Percentiles rank a stretch among this genome's conserved stretches.
phyloP scores from a whole-genome alignment of 2,797 vertebrate genomes.

The Lacerta agilis region DNA sequence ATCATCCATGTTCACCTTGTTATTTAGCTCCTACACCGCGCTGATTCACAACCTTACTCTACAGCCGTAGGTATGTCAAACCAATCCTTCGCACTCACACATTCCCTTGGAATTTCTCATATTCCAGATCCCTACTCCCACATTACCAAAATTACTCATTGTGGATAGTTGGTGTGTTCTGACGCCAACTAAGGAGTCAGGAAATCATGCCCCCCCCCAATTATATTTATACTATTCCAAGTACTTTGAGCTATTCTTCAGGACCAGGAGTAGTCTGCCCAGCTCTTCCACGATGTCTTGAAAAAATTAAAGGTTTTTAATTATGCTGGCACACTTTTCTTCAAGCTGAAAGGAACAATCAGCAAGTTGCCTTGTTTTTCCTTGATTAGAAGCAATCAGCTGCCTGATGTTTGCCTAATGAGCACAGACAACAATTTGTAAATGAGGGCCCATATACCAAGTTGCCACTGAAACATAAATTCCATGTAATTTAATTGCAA shows the following conservation, averaged over 20 bases:
- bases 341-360: conserved; percentile 50
- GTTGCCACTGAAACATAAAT: conserved; percentile 10
- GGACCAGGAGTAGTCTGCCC: background rate
- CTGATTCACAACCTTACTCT: background rate
- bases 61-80: background rate
- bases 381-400: conserved; percentile 47
- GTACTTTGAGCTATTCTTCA: background rate
- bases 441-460: conserved; percentile 29
- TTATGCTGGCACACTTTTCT: conserved; percentile 35
- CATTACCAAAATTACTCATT: background rate
- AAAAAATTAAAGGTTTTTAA: conserved; percentile 32
- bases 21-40: too few species aligned
- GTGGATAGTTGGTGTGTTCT: background rate
- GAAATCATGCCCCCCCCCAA: background rate
- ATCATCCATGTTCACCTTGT: too few species aligned
- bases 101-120: background rate
- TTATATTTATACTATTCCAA: background rate
- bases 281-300: background rate
- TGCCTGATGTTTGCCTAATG: conserved; percentile 37
- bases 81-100: background rate
- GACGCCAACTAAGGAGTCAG: background rate
- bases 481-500: conserved; percentile 34
- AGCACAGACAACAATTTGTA: background rate
- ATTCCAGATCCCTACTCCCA: background rate
- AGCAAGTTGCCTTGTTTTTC: background rate